Conservation (phyloP, 1,140 invertebrate species). For the Drosophila lacteicornis region DNA sequence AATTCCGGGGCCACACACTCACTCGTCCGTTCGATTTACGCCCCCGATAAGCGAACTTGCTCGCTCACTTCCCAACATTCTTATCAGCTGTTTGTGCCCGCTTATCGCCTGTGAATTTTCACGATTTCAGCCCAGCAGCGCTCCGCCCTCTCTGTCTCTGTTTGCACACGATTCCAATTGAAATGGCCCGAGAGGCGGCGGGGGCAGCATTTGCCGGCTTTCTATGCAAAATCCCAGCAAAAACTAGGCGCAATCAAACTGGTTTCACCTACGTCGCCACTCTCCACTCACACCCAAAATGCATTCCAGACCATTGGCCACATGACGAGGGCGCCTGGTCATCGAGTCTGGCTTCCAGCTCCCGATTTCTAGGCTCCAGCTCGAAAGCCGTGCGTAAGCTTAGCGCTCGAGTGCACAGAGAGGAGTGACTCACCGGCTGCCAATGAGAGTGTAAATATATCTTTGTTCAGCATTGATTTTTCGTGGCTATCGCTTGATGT, state of each 20-base stretch:
- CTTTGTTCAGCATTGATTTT: constrained; percentile 54
- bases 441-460: constrained; percentile 56
- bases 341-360: constrained; percentile 22
- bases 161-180: constrained; percentile 36
- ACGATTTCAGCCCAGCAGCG: constrained; percentile 9
- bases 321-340: constrained; percentile 43
- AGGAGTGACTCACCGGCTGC: constrained; percentile 43
- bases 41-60: constrained; percentile 19
- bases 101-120: constrained; percentile 57
- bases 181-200: constrained; percentile 1
- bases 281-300: constrained; percentile 16
- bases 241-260: constrained; percentile 32
- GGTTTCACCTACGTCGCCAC: constrained; percentile 4
- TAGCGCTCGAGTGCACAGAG: constrained; percentile 41
- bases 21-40: constrained; percentile 7
- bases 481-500: constrained; percentile 34
- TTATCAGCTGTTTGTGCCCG: constrained; percentile 34
- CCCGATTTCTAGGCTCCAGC: constrained; percentile 6
- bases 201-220: constrained; percentile 31
- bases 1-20: constrained; percentile 30
- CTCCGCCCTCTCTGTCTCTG: background rate
- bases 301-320: constrained; percentile 57
- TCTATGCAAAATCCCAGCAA: constrained; percentile 34
- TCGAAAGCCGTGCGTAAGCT: constrained; percentile 42
- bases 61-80: background rate